Conservation (phyloP, 2,113 vertebrate genomes). For the Sinosuthora webbiana region DNA sequence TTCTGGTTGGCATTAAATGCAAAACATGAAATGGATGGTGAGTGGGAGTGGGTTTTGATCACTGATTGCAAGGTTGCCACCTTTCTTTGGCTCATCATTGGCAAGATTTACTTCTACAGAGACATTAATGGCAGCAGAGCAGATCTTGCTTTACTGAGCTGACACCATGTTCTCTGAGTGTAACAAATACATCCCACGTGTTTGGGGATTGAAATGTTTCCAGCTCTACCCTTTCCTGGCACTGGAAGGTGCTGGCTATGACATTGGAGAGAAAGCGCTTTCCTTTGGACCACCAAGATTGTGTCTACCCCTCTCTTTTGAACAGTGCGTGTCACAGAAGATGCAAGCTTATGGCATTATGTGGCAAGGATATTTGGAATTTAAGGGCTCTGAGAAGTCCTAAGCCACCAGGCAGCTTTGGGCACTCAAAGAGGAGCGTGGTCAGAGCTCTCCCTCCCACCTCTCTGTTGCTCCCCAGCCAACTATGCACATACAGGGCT, state of each 20-base stretch:
- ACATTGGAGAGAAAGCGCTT: not conserved
- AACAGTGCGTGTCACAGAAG: not conserved
- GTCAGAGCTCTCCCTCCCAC: not conserved
- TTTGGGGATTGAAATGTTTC: not conserved
- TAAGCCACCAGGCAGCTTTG: not conserved
- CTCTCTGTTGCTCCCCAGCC: not conserved
- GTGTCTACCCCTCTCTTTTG: not conserved
- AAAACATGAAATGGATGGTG: not conserved
- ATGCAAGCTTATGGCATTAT: not conserved
- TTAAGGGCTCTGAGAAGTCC: not conserved
- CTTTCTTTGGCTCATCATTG: not conserved
- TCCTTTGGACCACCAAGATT: not conserved
- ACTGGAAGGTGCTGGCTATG: not conserved
- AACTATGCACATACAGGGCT: rapidly evolving
- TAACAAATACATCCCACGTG: not conserved
- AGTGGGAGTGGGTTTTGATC: not conserved
- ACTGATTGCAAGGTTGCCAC: not conserved
- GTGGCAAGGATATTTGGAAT: not conserved
- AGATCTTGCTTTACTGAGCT: not conserved
- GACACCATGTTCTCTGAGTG: not conserved
- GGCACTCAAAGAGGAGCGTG: not conserved
- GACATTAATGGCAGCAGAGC: not conserved
- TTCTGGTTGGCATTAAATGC: not conserved
- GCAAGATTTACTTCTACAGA: not conserved
- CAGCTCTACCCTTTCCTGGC: not conserved